These are phyloP conservation scores for Amphipyra tragopoginis DNA, from an alignment of 2,888 invertebrate species.

Conservation along the genomic window DNA sequence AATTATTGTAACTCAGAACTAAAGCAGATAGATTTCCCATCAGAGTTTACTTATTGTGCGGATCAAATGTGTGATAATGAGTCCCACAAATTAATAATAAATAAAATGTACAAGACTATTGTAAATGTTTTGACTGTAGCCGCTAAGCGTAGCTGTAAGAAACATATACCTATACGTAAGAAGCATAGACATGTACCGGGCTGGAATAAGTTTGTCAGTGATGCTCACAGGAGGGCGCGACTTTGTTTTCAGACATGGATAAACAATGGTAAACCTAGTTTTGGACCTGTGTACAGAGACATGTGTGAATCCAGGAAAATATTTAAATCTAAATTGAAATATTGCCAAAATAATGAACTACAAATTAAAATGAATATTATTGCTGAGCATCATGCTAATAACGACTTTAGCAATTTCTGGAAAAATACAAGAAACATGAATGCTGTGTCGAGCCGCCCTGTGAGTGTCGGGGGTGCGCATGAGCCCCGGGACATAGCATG, in stretches of 20 bases:
- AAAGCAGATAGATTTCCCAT: background rate
- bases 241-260: slow-evolving; percentile 1
- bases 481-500: background rate
- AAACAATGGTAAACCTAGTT: background rate
- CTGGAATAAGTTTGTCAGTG: slow-evolving; percentile 5
- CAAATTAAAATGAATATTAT: slow-evolving; percentile 16
- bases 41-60: background rate
- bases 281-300: slow-evolving; percentile 9
- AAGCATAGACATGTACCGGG: background rate
- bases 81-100: background rate
- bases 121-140: background rate
- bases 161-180: background rate
- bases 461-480: slow-evolving; percentile 4
- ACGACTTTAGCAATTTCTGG: slow-evolving; percentile 4
- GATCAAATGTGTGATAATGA: background rate
- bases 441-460: slow-evolving; percentile 2
- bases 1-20: background rate
- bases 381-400: slow-evolving; percentile 2
- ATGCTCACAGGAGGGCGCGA: slow-evolving; percentile 1
- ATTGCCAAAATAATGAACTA: slow-evolving; percentile 1
- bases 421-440: slow-evolving; percentile 8
- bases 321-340: slow-evolving; percentile 7
- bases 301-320: background rate
- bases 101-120: background rate
- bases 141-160: background rate